phyloP scores from a whole-genome alignment of 2,888 invertebrate genomes.

The Drosophila eohydei region DNA sequence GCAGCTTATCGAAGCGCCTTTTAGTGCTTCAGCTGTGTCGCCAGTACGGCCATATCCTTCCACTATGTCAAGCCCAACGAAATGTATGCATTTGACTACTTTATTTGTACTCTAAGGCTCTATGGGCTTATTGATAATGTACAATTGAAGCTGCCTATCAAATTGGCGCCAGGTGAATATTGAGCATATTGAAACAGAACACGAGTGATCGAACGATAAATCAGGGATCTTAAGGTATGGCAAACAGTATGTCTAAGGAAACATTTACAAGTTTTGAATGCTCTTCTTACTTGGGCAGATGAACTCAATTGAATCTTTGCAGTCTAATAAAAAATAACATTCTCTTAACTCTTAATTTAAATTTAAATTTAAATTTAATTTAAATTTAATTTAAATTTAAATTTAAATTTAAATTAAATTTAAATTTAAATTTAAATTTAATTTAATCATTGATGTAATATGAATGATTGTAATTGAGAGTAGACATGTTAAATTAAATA shows the following conservation, averaged over 20 bases:
- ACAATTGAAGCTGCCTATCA: neutral
- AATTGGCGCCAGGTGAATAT: neutral
- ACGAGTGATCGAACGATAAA: neutral
- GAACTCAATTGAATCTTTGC: no score
- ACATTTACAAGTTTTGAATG: no score
- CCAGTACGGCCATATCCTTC: neutral
- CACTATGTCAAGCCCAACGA: neutral
- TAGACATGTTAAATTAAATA: no score
- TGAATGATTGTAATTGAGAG: no score
- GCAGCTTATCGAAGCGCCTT: neutral
- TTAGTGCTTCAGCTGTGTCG: neutral
- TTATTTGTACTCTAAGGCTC: neutral
- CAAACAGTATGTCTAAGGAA: neutral
- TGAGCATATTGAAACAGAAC: neutral
- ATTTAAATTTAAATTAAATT: no score
- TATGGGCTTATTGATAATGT: neutral
- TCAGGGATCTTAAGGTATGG: neutral
- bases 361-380: no score
- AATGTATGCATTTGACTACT: neutral
- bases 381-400: no score
- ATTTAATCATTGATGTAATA: no score
- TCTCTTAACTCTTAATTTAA: no score
- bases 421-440: no score
- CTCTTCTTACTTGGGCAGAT: no score
- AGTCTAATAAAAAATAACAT: no score